phyloP scores from a whole-genome alignment of 1,140 invertebrate species.

The Aphelinus certus region DNA sequence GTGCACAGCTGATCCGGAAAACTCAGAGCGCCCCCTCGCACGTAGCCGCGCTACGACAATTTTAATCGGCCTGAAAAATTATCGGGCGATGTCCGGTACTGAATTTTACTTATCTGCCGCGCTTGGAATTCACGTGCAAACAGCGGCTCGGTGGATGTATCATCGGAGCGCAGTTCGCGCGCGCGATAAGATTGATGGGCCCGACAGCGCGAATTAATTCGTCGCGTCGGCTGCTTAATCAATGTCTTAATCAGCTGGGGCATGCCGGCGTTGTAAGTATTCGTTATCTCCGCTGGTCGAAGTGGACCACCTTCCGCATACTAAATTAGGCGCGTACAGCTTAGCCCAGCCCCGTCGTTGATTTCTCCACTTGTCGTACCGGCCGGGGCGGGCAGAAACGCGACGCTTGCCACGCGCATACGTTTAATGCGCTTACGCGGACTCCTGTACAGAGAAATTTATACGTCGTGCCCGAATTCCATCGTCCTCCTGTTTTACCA shows the following conservation, averaged over 20 bases:
- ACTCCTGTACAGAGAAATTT: slow-evolving; percentile 3
- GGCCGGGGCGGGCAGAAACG: not conserved
- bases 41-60: no score
- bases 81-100: no score
- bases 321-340: not conserved
- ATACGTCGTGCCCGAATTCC: not conserved
- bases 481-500: not conserved
- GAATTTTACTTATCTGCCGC: no score
- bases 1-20: no score
- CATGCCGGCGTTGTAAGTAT: not conserved
- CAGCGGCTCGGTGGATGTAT: no score
- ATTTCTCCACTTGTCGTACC: not conserved
- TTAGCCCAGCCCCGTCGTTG: not conserved
- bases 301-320: slow-evolving; percentile 19
- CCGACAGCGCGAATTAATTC: not conserved
- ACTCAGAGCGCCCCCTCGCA: no score
- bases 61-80: no score
- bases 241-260: not conserved
- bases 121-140: no score
- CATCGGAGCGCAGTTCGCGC: no score
- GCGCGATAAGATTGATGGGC: no score
- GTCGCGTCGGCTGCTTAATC: not conserved
- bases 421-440: no score
- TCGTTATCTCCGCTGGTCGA: slow-evolving; percentile 10
- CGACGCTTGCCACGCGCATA: not conserved